phyloP scores from a whole-genome alignment of 2,113 vertebrate species.

The Camelus bactrianus region DNA sequence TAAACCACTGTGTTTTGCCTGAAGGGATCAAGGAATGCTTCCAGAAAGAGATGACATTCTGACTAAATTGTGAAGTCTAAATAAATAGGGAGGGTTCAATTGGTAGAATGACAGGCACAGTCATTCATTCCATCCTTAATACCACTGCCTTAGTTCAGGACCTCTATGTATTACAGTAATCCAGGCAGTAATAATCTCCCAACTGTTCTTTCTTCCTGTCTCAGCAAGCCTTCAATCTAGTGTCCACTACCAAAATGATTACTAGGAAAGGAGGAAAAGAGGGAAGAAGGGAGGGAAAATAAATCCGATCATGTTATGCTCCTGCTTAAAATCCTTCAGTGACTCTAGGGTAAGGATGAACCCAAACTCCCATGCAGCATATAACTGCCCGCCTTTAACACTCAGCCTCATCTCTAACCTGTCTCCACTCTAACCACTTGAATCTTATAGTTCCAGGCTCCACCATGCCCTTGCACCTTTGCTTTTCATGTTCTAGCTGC shows the following conservation, averaged over 20 bases:
- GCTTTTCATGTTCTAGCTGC: conserved; percentile 19
- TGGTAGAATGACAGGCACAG: neutral
- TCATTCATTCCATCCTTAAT: neutral
- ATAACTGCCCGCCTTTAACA: neutral
- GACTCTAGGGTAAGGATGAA: neutral
- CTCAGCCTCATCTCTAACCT: neutral
- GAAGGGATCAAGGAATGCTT: neutral
- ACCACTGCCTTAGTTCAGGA: conserved; percentile 22
- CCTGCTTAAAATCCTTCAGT: conserved; percentile 13
- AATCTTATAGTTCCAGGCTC: neutral
- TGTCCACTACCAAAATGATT: conserved; percentile 21
- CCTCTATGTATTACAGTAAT: neutral
- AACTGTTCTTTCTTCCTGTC: conserved; percentile 38
- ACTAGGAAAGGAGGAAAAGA: neutral
- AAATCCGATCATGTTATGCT: neutral
- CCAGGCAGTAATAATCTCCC: conserved; percentile 41
- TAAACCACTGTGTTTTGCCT: conserved; percentile 40
- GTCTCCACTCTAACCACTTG: neutral
- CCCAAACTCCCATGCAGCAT: neutral
- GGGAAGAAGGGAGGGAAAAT: neutral
- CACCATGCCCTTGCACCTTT: neutral
- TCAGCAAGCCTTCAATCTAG: conserved; percentile 59
- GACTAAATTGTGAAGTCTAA: neutral
- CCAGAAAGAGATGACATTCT: conserved; percentile 17
- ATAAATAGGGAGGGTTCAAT: neutral